Percentiles rank a stretch among this genome's conserved stretches.
These are phyloP conservation scores for Pan paniscus DNA, from an alignment of 2,113 vertebrate species.

Conservation along the genomic window DNA sequence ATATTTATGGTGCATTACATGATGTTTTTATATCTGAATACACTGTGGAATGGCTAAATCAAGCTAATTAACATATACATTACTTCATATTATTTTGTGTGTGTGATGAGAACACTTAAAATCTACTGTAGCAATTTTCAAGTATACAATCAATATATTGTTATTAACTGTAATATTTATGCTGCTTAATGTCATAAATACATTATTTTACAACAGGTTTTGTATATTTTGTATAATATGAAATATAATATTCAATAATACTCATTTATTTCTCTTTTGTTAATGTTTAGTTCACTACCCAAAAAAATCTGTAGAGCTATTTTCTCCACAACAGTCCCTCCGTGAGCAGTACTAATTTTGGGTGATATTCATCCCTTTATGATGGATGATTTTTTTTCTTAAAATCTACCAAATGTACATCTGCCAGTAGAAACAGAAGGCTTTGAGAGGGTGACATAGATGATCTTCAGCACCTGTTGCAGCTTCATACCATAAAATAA, in stretches of 20 bases:
- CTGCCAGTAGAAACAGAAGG: slow-evolving; percentile 35
- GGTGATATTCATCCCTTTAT: not conserved
- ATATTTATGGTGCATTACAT: not conserved
- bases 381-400: slow-evolving; percentile 31
- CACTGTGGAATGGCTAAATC: not conserved
- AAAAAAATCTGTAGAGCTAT: not conserved
- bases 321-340: not conserved
- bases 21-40: not conserved
- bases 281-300: not conserved
- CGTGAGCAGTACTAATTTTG: slow-evolving; percentile 13
- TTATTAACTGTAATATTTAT: not conserved
- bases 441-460: not conserved
- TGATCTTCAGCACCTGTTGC: slow-evolving; percentile 18
- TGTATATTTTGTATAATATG: not conserved
- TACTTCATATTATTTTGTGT: not conserved
- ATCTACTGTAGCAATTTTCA: not conserved
- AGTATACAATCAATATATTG: not conserved
- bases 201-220: not conserved
- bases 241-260: not conserved
- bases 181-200: not conserved
- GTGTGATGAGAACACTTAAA: not conserved
- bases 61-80: not conserved
- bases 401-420: slow-evolving; percentile 53
- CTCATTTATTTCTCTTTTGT: not conserved
- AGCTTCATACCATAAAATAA: not conserved